Conservation (phyloP, 2,113 vertebrate genomes). For the Crotalus tigris region DNA sequence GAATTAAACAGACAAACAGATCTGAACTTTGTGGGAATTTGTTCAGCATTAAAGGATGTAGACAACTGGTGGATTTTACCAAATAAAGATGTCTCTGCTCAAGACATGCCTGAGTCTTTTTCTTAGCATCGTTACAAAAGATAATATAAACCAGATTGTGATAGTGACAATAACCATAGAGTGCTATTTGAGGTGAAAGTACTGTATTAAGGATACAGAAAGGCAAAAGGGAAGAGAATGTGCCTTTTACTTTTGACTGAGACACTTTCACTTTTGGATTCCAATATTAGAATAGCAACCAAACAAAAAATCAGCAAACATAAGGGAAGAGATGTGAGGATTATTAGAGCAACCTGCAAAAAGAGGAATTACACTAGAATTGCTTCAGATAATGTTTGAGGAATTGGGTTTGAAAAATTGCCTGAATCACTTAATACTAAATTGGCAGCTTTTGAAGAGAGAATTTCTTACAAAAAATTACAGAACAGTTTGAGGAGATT, state of each 20-base stretch:
- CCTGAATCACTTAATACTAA: background rate
- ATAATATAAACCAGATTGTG: background rate
- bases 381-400: background rate
- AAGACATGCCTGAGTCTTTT: too few species aligned
- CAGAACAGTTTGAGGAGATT: background rate
- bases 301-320: background rate
- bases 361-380: background rate
- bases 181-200: background rate
- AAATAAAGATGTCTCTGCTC: too few species aligned
- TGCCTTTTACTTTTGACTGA: background rate
- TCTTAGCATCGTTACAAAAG: too few species aligned
- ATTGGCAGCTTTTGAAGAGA: background rate
- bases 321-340: background rate
- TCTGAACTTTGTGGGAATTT: background rate
- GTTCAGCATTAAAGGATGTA: background rate
- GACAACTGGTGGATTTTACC: background rate
- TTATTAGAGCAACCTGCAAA: background rate
- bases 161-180: background rate
- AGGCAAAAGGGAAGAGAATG: background rate
- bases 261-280: background rate
- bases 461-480: background rate
- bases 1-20: background rate
- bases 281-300: background rate
- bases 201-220: background rate
- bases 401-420: background rate